Base-by-base conservation (phyloP, 2,797 vertebrate genomes). In the Cephalopachus bancanus region DNA sequence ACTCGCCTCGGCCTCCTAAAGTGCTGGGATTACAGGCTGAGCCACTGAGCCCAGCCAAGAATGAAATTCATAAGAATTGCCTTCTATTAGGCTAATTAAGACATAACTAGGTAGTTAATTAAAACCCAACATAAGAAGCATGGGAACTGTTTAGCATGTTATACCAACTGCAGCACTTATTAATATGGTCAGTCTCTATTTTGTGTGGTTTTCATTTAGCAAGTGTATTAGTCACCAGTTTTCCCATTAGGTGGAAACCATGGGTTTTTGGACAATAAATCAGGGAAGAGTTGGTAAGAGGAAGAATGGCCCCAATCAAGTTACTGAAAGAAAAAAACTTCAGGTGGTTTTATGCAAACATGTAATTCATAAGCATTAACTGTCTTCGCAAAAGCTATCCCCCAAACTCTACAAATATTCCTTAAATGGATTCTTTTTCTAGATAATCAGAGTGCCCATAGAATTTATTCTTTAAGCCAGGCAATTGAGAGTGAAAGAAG, bases 31-130 rank as follows among this genome's bases (percentile, higher is more conserved):
- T 37, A 37, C 37, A 37, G 37, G 37, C 37, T 37, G 37, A 37
- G 37, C 37, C 37, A 37, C 37, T 37, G 37, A 37, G 37, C 37
- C 37, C 37, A 37, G 3, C 37, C 37, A 37, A 37, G 37, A 37
- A 37, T 37, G 37, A 37, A 37, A 37, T 37, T 37, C 37, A 37
- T 37, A 76, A 90, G 62, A 53, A 16, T 53, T 92, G 12, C 15
- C 22, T 94, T 84, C 79, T 78, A 55, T 92, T 92, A 71, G 30
- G 30, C 10, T 64, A 90, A 86, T 87, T 89, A 81, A 74, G 28
- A 89, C 53, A 79, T 72, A 91, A 79, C n/a, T 44, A 65, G 15
- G 55, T 89, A 65, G 64, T 81, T 92, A 86, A 90, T 85, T 71
- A 75, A 88, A 33, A 62, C 3, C 22, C 33, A 80, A 76, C 67